Evolutionary conservation across 2,888 invertebrate species (phyloP).

Genomic region (Ectemnius continuus): DNA sequence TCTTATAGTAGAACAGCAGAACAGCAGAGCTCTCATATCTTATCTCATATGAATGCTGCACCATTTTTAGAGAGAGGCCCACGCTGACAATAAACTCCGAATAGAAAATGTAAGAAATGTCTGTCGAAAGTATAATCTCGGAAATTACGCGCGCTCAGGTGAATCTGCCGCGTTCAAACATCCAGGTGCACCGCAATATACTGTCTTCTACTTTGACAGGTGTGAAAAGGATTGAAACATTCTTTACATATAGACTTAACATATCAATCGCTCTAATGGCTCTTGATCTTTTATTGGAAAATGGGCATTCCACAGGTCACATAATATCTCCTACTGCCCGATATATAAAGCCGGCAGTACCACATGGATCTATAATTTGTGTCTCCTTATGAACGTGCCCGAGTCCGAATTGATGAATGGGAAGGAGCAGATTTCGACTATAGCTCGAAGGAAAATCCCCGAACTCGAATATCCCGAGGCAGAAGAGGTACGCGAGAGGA

Average conservation of each 20-base stretch:
- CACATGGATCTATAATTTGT: slow-evolving; percentile 78
- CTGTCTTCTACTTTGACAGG: slow-evolving; percentile 78
- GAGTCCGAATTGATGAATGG: slow-evolving; percentile 71
- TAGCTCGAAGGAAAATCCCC: slow-evolving; percentile 69
- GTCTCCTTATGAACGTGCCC: slow-evolving; percentile 74
- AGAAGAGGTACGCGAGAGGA: slow-evolving; percentile 57
- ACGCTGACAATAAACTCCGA: slow-evolving; percentile 79
- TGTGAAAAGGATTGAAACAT: slow-evolving; percentile 42
- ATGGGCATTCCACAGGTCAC: slow-evolving; percentile 63
- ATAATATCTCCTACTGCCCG: slow-evolving; percentile 78
- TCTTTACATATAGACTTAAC: no score
- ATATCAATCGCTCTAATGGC: no score
- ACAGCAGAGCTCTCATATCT: no score
- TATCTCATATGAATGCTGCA: no score
- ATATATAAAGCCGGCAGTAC: slow-evolving; percentile 79
- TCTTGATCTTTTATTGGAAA: neutral
- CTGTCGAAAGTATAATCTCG: slow-evolving; percentile 76
- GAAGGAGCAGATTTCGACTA: slow-evolving; percentile 70
- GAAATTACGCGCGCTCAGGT: slow-evolving; percentile 67
- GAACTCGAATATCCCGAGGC: slow-evolving; percentile 76
- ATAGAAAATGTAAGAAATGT: slow-evolving; percentile 66
- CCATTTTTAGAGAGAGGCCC: slow-evolving; percentile 71
- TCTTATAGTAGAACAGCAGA: no score
- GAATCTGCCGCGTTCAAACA: slow-evolving; percentile 70
- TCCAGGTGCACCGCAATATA: slow-evolving; percentile 78